These are phyloP conservation scores for Homalodisca vitripennis DNA, from an alignment of 1,140 invertebrate genomes.

Conservation along the genomic window DNA sequence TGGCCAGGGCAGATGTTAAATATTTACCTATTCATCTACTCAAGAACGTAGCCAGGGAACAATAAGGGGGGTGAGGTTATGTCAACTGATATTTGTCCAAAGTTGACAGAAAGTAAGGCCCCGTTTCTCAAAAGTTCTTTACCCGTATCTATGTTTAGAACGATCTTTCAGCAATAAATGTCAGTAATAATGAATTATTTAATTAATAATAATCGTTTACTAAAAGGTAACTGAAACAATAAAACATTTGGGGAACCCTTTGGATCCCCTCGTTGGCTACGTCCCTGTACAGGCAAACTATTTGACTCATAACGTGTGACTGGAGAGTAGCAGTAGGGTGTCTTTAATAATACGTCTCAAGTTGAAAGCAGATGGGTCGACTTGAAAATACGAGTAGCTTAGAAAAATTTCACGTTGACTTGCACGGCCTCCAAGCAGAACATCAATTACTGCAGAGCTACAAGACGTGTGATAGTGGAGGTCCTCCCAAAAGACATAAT, in stretches of 20 bases:
- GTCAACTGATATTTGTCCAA: no score
- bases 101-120: no score
- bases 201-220: no score
- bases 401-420: not conserved
- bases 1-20: not conserved
- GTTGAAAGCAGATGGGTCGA: not conserved
- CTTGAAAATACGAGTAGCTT: not conserved
- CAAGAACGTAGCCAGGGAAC: no score
- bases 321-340: not conserved
- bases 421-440: not conserved
- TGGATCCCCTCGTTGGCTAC: no score
- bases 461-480: not conserved
- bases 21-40: not conserved
- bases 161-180: no score
- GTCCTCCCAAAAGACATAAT: not conserved
- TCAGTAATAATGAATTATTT: no score
- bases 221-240: no score
- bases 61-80: no score
- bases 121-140: no score
- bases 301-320: not conserved
- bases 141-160: no score
- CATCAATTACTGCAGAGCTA: not conserved
- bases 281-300: not conserved
- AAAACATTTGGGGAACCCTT: no score
- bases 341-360: not conserved